These are phyloP conservation scores for Channa striata DNA, from an alignment of 2,797 vertebrate species.

Conservation along the genomic window DNA sequence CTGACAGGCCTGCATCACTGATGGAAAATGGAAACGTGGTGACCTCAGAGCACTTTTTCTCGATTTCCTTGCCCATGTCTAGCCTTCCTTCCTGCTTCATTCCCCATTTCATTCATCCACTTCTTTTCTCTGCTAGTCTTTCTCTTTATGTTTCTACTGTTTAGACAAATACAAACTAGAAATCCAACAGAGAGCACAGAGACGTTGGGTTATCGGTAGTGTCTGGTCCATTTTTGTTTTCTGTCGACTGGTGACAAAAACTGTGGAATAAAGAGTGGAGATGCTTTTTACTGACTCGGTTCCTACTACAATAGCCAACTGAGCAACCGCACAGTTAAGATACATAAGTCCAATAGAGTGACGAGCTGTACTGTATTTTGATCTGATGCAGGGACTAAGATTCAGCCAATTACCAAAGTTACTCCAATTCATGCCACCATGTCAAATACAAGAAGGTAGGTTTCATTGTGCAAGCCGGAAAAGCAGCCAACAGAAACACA, in stretches of 20 bases:
- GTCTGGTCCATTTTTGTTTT: neutral
- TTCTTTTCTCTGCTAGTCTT: neutral
- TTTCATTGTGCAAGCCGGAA: too few species aligned
- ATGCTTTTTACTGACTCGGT: neutral
- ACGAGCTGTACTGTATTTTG: too few species aligned
- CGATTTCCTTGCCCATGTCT: conserved; percentile 7
- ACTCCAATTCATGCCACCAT: too few species aligned
- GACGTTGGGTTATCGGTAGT: neutral
- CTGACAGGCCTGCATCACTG: conserved; percentile 40
- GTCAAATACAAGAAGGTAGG: too few species aligned
- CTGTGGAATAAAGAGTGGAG: neutral
- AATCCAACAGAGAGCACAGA: neutral
- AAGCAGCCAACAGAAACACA: too few species aligned
- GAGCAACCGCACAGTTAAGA: too few species aligned
- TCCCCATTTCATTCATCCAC: neutral
- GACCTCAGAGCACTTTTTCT: conserved; percentile 32
- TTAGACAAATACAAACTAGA: neutral
- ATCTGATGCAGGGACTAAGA: too few species aligned
- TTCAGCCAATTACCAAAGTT: too few species aligned
- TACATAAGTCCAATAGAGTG: too few species aligned
- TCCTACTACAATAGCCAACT: too few species aligned
- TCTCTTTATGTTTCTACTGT: neutral
- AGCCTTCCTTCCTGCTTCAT: conserved; percentile 7
- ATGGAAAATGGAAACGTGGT: conserved; percentile 48
- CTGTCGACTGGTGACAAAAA: neutral